Conservation (phyloP, 2,797 vertebrate species). For the Sylvia borin region DNA sequence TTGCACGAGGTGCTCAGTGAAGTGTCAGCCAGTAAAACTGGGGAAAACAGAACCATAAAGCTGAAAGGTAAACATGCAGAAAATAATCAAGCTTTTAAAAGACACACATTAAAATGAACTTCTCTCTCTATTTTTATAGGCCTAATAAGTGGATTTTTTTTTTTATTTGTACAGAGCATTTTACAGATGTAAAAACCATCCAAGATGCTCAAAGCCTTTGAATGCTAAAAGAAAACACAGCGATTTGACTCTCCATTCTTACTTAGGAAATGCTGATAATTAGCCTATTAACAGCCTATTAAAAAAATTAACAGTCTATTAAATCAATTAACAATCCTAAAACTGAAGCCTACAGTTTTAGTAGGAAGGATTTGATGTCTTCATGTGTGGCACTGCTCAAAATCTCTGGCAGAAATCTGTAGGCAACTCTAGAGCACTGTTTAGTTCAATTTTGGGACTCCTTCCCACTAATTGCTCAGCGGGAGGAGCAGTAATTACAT, state of each 20-base stretch:
- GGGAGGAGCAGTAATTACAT: not conserved
- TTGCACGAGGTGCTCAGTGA: not conserved
- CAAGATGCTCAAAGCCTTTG: not conserved
- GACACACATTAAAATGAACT: not conserved
- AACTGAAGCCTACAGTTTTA: not conserved
- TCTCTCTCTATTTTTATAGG: not conserved
- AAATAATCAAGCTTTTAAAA: not conserved
- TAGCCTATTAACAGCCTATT: not conserved
- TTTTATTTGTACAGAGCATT: not conserved
- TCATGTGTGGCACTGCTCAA: not conserved
- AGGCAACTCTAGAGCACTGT: not conserved
- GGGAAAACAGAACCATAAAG: constrained; percentile 20
- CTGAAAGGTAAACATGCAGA: not conserved
- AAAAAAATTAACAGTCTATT: not conserved
- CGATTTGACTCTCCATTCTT: not conserved
- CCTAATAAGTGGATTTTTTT: not conserved
- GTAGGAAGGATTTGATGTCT: not conserved
- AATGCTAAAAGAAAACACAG: not conserved
- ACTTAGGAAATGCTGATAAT: not conserved
- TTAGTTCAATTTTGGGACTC: not conserved
- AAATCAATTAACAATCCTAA: not conserved
- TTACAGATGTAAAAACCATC: not conserved
- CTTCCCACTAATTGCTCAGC: not conserved
- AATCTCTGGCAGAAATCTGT: not conserved
- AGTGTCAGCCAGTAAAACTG: constrained; percentile 18